A percentile compares a stretch with the other conserved stretches of the same genome.
phyloP scores from a whole-genome alignment of 2,888 invertebrate genomes.

The Trichopoda pennipes region DNA sequence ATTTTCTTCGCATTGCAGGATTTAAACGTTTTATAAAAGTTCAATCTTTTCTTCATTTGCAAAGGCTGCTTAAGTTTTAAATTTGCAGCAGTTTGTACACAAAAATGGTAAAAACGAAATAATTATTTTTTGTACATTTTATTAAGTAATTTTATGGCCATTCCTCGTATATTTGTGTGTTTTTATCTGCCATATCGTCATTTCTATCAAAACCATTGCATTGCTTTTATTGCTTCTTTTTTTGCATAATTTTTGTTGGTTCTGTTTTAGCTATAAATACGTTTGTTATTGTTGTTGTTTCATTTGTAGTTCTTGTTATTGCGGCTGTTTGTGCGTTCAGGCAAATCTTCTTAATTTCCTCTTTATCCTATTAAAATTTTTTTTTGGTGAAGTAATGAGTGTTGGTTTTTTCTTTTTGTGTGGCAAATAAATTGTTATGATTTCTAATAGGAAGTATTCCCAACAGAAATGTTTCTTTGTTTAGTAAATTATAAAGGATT shows the following conservation, averaged over 20 bases:
- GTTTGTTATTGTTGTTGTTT: not conserved
- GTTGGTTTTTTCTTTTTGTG: not conserved
- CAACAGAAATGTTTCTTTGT: not conserved
- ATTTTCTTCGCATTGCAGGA: too few relatives aligned
- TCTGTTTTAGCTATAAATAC: not conserved
- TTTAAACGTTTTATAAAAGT: too few relatives aligned
- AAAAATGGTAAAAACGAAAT: too few relatives aligned
- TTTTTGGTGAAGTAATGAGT: slow-evolving; percentile 9
- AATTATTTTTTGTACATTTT: not conserved
- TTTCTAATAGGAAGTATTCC: slow-evolving; percentile 1
- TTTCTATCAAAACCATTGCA: slow-evolving; percentile 37
- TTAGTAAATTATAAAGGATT: too few relatives aligned
- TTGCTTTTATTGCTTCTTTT: slow-evolving; percentile 21
- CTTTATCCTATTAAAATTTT: slow-evolving; percentile 57
- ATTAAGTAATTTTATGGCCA: not conserved
- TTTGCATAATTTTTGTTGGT: not conserved
- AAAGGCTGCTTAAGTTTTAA: too few relatives aligned
- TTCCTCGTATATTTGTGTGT: not conserved
- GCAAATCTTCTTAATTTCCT: slow-evolving; percentile 68
- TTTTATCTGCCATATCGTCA: slow-evolving; percentile 19
- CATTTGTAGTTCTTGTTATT: slow-evolving; percentile 12
- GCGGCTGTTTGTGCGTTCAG: slow-evolving; percentile 56
- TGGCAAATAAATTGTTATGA: slow-evolving; percentile 7
- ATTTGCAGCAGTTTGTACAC: too few relatives aligned
- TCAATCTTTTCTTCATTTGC: too few relatives aligned